Conservation (phyloP, 1,140 invertebrate species). For the Nymphalis io region DNA sequence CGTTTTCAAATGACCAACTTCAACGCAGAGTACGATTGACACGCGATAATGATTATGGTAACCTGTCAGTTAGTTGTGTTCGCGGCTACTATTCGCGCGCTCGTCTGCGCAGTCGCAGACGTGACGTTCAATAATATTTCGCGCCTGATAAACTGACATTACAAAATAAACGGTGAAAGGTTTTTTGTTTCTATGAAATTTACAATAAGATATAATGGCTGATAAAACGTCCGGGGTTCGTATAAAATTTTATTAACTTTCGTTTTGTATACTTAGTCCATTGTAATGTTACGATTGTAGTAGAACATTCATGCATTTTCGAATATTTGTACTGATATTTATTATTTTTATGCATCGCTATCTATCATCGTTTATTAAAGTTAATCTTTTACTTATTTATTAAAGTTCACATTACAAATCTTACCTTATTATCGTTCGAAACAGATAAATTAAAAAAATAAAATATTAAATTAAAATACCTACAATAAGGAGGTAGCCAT, state of each 20-base stretch:
- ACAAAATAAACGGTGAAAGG: conserved; percentile 18
- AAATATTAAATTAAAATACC: no score
- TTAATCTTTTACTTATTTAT: not conserved
- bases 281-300: not conserved
- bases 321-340: conserved; percentile 21
- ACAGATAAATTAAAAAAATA: no score
- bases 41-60: conserved; percentile 32
- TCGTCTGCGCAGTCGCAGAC: conserved; percentile 42
- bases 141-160: conserved; percentile 23
- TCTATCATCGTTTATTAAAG: not conserved
- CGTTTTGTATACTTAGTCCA: not conserved
- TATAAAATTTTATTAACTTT: conserved; percentile 29
- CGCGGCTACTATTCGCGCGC: conserved; percentile 49
- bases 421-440: not conserved
- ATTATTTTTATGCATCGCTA: conserved; percentile 2
- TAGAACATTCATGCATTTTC: conserved; percentile 6
- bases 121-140: conserved; percentile 21
- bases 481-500: no score
- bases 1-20: conserved; percentile 17
- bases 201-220: conserved; percentile 37
- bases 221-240: conserved; percentile 42
- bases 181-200: conserved; percentile 18
- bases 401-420: not conserved
- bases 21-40: conserved; percentile 19
- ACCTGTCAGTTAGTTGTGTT: conserved; percentile 45